Evolutionary conservation across 2,797 vertebrate species (phyloP).

Genomic region (Streptopelia turtur): DNA sequence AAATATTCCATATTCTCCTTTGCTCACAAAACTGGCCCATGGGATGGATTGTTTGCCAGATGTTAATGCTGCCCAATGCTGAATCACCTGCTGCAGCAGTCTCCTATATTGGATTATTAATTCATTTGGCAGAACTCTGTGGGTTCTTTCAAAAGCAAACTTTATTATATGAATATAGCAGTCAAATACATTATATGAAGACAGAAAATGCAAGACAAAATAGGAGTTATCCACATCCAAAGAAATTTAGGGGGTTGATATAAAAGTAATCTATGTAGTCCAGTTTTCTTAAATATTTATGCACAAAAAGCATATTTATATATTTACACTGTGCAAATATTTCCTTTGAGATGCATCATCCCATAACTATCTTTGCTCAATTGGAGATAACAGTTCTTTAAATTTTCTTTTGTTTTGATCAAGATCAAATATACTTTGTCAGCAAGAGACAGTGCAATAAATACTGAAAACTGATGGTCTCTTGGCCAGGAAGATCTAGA

Average conservation of each 20-base stretch:
- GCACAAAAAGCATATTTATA: conserved; percentile 68
- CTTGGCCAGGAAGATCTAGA: neutral
- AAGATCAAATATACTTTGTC: neutral
- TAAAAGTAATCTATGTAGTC: conserved; percentile 72
- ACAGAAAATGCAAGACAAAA: conserved; percentile 55
- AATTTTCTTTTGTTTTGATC: neutral
- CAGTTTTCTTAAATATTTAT: conserved; percentile 79
- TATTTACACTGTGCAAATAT: conserved; percentile 64
- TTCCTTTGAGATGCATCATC: conserved; percentile 24
- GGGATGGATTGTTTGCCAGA: neutral
- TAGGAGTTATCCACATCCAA: conserved; percentile 53
- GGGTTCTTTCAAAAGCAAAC: conserved; percentile 46
- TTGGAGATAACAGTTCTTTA: neutral
- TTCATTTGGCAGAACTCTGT: neutral
- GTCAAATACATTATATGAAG: conserved; percentile 61
- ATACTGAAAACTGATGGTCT: neutral
- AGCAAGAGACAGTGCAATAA: neutral
- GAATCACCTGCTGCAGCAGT: neutral
- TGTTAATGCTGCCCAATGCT: neutral
- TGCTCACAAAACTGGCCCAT: neutral
- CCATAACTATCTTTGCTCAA: neutral
- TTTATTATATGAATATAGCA: conserved; percentile 74
- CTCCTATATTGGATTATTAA: neutral
- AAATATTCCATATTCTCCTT: neutral
- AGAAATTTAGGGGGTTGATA: conserved; percentile 58